phyloP scores from a whole-genome alignment of 2,113 vertebrate genomes.

The Boulengeromyrus knoepffleri region DNA sequence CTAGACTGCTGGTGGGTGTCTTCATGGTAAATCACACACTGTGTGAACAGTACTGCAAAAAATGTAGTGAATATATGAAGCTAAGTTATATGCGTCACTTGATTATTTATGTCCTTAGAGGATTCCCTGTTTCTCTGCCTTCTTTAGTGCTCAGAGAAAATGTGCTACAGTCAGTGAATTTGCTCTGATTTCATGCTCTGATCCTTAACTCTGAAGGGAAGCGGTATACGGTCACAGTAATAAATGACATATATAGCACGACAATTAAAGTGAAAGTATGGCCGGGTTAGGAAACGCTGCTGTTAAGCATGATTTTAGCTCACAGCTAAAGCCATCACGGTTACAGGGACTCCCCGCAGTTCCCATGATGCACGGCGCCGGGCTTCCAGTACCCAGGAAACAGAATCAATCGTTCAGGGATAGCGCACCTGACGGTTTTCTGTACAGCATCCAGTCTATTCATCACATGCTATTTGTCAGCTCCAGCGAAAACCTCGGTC shows the following conservation, averaged over 20 bases:
- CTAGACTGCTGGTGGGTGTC: neutral
- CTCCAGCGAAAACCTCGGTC: neutral
- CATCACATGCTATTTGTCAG: neutral
- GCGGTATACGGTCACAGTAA: neutral
- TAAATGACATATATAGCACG: neutral
- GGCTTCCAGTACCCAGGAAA: neutral
- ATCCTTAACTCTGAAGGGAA: neutral
- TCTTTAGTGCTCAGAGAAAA: neutral
- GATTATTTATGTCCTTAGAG: neutral
- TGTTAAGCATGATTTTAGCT: neutral
- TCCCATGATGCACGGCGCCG: neutral
- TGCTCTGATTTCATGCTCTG: neutral
- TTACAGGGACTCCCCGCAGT: neutral
- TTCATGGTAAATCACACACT: neutral
- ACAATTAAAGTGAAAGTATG: neutral
- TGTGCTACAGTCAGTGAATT: neutral
- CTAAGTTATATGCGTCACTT: neutral
- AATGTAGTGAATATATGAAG: neutral
- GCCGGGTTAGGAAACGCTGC: neutral
- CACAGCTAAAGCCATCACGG: neutral
- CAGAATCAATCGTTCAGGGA: neutral
- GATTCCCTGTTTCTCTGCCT: neutral
- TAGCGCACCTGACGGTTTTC: slow-evolving; percentile 9
- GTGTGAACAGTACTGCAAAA: neutral
- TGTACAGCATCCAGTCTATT: slow-evolving; percentile 16